These are phyloP conservation scores for Pyralis farinalis DNA, from an alignment of 2,888 invertebrate species.

Conservation along the genomic window DNA sequence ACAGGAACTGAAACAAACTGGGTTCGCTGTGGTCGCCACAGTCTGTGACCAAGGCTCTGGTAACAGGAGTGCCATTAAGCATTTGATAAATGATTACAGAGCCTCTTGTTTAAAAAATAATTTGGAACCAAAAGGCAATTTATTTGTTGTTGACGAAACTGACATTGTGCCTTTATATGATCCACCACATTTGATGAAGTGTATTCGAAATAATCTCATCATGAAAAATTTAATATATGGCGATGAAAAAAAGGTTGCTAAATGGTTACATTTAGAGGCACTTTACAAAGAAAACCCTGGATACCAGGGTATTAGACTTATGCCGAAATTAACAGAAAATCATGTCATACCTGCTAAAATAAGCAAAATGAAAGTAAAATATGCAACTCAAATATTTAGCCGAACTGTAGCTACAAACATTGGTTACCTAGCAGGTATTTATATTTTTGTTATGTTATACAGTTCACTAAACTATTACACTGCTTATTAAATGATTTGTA, in stretches of 20 bases:
- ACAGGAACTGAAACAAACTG: constrained; percentile 5
- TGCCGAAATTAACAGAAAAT: constrained; percentile 24
- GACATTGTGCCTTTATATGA: constrained; percentile 25
- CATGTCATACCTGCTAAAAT: constrained; percentile 23
- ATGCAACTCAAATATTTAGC: constrained; percentile 28
- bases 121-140: constrained; percentile 13
- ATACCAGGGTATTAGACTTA: constrained; percentile 22
- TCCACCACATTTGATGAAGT: constrained; percentile 24
- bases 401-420: constrained; percentile 24
- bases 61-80: constrained; percentile 21
- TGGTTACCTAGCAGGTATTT: constrained; percentile 29
- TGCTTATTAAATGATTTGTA: too few species aligned
- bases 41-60: constrained; percentile 21
- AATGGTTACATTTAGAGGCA: constrained; percentile 25
- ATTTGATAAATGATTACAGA: constrained; percentile 20
- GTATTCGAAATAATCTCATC: constrained; percentile 24
- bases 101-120: constrained; percentile 12
- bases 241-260: constrained; percentile 16
- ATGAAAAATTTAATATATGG: constrained; percentile 21
- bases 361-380: constrained; percentile 26
- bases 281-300: constrained; percentile 19
- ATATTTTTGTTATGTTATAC: too few species aligned
- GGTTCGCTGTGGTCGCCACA: constrained; percentile 6
- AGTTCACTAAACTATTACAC: too few species aligned
- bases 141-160: constrained; percentile 17